A percentile compares a stretch with the other conserved stretches of the same genome.
phyloP scores from a whole-genome alignment of 2,797 vertebrate genomes.

The Leptodactylus fallax region DNA sequence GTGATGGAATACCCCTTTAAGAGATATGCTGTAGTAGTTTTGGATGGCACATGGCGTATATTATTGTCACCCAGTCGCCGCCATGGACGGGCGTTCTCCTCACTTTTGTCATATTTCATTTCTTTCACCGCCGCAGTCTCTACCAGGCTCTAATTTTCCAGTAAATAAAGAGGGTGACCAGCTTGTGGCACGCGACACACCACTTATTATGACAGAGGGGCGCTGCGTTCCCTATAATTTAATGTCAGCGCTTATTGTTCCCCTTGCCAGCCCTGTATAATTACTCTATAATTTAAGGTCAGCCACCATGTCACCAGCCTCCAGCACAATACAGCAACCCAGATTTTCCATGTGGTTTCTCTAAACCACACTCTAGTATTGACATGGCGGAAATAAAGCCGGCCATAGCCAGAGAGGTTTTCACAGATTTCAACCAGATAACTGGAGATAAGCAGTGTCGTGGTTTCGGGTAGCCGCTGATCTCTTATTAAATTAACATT shows the following conservation, averaged over 20 bases:
- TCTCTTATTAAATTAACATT: no score
- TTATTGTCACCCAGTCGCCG: no score
- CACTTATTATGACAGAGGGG: constrained; percentile 43
- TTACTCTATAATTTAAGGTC: constrained; percentile 57
- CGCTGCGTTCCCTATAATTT: constrained; percentile 48
- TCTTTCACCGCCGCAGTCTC: not conserved
- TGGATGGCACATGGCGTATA: no score
- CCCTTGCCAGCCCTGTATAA: constrained; percentile 35
- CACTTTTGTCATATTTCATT: not conserved
- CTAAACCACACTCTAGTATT: constrained; percentile 10
- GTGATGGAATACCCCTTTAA: no score
- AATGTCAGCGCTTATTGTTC: constrained; percentile 55
- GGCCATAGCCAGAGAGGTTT: not conserved
- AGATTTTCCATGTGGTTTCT: constrained; percentile 23
- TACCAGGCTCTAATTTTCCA: constrained; percentile 47
- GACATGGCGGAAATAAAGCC: not conserved
- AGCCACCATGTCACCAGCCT: constrained; percentile 19
- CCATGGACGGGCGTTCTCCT: not conserved
- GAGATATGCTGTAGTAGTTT: no score
- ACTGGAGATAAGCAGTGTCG: not conserved
- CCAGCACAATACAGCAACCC: constrained; percentile 30
- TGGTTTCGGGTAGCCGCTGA: not conserved
- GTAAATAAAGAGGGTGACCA: constrained; percentile 34
- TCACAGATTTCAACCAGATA: not conserved
- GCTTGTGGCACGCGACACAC: constrained; percentile 17